Conservation (phyloP, 2,888 invertebrate species). For the Leptinotarsa rubiginosa region DNA sequence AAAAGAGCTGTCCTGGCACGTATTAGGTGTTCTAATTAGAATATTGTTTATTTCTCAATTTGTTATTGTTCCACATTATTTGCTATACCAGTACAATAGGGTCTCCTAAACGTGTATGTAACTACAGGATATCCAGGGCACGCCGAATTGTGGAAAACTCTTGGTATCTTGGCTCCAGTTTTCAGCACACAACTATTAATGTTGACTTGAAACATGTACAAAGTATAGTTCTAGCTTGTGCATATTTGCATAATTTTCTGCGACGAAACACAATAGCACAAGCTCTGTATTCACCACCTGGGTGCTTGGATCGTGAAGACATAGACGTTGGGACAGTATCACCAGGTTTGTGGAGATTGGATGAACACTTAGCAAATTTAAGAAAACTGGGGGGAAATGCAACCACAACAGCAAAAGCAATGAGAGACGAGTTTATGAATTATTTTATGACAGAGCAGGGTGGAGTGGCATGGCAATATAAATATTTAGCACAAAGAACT, state of each 20-base stretch:
- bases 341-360: too few relatives aligned
- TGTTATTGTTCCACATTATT: too few relatives aligned
- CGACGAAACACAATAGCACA: constrained; percentile 16
- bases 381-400: too few relatives aligned
- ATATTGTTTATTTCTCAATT: too few relatives aligned
- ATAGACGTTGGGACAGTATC: too few relatives aligned
- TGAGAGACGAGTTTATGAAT: constrained; percentile 22
- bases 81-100: too few relatives aligned
- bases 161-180: constrained; percentile 24
- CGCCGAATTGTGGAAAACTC: constrained; percentile 24
- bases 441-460: constrained; percentile 23
- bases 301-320: background rate
- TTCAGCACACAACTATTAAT: constrained; percentile 18
- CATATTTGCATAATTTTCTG: constrained; percentile 22
- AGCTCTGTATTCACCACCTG: constrained; percentile 18
- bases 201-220: constrained; percentile 5
- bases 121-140: too few relatives aligned
- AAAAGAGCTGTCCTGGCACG: too few relatives aligned
- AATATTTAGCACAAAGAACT: constrained; percentile 20
- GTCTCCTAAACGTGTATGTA: too few relatives aligned
- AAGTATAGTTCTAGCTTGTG: constrained; percentile 10
- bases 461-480: constrained; percentile 14
- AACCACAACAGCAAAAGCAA: constrained; percentile 24
- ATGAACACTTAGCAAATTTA: too few relatives aligned
- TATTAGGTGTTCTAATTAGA: too few relatives aligned